Conservation (phyloP, 2,888 invertebrate genomes). For the Idaea biselata region DNA sequence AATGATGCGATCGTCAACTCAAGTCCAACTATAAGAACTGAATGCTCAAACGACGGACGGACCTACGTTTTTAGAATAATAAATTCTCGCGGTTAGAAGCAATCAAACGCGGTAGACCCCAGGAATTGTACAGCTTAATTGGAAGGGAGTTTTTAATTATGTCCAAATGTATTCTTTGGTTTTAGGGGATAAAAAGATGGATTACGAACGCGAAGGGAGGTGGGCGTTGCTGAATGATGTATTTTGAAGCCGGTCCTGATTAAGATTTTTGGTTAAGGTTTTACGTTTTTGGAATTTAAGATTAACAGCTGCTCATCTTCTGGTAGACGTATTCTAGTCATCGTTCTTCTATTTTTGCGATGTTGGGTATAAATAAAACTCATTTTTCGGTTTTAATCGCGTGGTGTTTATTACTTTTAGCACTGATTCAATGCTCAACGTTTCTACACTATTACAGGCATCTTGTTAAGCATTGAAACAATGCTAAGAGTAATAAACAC, state of each 20-base stretch:
- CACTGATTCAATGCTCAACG: no score
- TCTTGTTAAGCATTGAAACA: no score
- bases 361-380: no score
- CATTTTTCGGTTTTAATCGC: no score
- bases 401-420: no score
- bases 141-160: constrained; percentile 52
- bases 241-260: background rate
- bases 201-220: constrained; percentile 3
- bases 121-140: constrained; percentile 67
- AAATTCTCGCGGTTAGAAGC: constrained; percentile 53
- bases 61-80: constrained; percentile 61
- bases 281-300: background rate
- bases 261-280: background rate
- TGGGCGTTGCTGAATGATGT: constrained; percentile 12
- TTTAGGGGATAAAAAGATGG: constrained; percentile 1
- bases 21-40: constrained; percentile 46
- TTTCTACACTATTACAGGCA: no score
- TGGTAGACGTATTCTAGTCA: no score
- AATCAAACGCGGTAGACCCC: constrained; percentile 59
- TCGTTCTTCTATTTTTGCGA: no score
- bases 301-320: no score
- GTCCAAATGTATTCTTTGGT: constrained; percentile 13
- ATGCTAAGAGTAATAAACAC: no score
- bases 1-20: constrained; percentile 40
- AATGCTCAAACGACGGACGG: constrained; percentile 64